These are phyloP conservation scores for Molossus molossus DNA, from an alignment of 2,797 vertebrate genomes.

Conservation along the genomic window DNA sequence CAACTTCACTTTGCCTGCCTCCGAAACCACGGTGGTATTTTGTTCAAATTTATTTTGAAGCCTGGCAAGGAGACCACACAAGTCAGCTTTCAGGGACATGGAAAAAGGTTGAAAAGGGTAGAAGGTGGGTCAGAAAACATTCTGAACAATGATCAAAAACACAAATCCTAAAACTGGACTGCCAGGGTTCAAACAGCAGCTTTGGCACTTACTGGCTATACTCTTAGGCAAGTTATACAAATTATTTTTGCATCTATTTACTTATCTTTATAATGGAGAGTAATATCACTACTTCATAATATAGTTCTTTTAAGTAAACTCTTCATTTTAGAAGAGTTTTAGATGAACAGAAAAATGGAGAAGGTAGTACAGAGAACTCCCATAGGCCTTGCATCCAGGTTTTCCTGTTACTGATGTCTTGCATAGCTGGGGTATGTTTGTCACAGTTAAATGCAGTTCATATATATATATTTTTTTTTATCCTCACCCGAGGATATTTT, in stretches of 20 bases:
- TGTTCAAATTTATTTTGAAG: neutral
- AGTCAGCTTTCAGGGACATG: neutral
- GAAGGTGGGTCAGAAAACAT: neutral
- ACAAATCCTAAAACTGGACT: neutral
- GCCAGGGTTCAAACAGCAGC: neutral
- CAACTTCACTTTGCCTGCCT: fast-evolving
- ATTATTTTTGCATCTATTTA: neutral
- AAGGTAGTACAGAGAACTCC: neutral
- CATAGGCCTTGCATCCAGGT: neutral
- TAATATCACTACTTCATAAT: constrained; percentile 25
- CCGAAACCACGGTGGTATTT: fast-evolving
- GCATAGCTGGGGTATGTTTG: neutral
- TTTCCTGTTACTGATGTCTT: neutral
- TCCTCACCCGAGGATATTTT: no score
- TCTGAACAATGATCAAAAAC: neutral
- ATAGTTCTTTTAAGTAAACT: constrained; percentile 26
- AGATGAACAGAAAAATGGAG: neutral
- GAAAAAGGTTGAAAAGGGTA: neutral
- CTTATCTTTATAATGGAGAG: constrained; percentile 19
- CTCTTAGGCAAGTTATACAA: neutral
- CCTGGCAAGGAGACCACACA: neutral
- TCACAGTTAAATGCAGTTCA: constrained; percentile 36
- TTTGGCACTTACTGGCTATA: neutral
- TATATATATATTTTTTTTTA: no score
- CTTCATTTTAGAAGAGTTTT: constrained; percentile 21